These are phyloP conservation scores for Fragum sueziense DNA, from an alignment of 2,888 invertebrate species.

Conservation along the genomic window DNA sequence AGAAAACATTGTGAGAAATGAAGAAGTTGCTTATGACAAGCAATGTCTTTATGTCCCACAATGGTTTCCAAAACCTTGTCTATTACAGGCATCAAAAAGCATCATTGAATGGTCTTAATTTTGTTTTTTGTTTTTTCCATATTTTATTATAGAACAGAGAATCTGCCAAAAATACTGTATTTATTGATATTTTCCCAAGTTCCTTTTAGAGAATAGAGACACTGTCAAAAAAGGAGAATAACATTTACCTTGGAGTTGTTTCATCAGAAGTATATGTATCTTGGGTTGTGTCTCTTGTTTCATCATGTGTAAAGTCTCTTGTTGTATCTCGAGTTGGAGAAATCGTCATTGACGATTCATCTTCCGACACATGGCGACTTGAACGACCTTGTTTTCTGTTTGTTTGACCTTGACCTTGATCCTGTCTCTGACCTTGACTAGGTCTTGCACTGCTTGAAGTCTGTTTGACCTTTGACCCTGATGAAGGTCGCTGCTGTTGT, in stretches of 20 bases:
- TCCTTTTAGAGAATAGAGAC: no score
- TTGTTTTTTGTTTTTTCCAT: no score
- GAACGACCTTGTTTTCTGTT: conserved; percentile 26
- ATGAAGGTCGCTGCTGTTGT: conserved; percentile 1
- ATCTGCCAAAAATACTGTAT: no score
- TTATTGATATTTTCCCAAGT: no score
- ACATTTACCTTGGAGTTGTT: conserved; percentile 54
- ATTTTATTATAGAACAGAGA: no score
- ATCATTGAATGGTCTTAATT: no score
- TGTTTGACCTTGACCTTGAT: conserved; percentile 31
- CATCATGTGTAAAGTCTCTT: conserved; percentile 55
- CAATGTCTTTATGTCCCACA: no score
- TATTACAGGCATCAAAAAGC: no score
- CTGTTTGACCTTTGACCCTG: conserved; percentile 20
- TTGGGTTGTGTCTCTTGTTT: conserved; percentile 57
- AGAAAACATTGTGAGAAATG: no score
- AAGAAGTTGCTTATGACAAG: no score
- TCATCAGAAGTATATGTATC: conserved; percentile 62
- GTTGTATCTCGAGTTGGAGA: conserved; percentile 58
- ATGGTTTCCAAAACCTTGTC: no score
- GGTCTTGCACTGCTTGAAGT: neutral
- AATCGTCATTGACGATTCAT: conserved; percentile 53
- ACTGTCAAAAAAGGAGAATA: no score
- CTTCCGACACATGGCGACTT: conserved; percentile 38
- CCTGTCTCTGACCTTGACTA: conserved; percentile 8